Base-by-base conservation (phyloP, 2,113 vertebrate genomes). In the Apteryx mantelli region DNA sequence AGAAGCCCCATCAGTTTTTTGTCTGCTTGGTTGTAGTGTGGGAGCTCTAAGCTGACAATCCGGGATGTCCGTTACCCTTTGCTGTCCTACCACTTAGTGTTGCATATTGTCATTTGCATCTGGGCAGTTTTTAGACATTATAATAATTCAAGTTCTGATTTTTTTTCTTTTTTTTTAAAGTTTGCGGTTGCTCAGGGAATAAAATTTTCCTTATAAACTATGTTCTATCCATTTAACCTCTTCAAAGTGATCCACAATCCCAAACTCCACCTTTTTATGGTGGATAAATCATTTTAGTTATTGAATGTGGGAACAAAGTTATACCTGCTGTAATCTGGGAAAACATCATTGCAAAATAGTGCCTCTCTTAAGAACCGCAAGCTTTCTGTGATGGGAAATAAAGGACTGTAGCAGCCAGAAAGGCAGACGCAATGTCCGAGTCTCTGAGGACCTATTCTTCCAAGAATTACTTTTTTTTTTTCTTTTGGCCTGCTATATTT, bases 1-100 rank as follows among this genome's bases (percentile, higher is more conserved):
- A 89, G 82, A 81, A 46, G 81, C 91, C 77, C 78, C 52, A 91
- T 89, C 1, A 53, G 87, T 92, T 92, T 82, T 78, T 89, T 84
- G 86, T 86, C 84, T 19, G 1, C 58, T 18, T 21, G 42, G 22
- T 69, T 79, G 82, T 24, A 5, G 53, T 0, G 0, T 50, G 82
- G 89, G 93, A 94, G 82, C 84, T 91, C 87, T n/a, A 61, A 95
- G 82, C 40, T 50, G 69, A 65, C 8, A 2, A 0, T 24, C 63
- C n/a, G 34, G 56, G 66, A 25, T 6, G 48, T 85, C 87, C 3
- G 1, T 73, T 82, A 65, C 48, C 74, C 56, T 70, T 68, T 1
- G 5, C 1, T 64, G 81, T 76, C 69, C 38, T 80, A 2, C 70
- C 53, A 4, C 70, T 61, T 1, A 0, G 6, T 76, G 74, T 85